These are phyloP conservation scores for Hipposideros larvatus DNA, from an alignment of 2,797 vertebrate genomes.

Conservation along the genomic window DNA sequence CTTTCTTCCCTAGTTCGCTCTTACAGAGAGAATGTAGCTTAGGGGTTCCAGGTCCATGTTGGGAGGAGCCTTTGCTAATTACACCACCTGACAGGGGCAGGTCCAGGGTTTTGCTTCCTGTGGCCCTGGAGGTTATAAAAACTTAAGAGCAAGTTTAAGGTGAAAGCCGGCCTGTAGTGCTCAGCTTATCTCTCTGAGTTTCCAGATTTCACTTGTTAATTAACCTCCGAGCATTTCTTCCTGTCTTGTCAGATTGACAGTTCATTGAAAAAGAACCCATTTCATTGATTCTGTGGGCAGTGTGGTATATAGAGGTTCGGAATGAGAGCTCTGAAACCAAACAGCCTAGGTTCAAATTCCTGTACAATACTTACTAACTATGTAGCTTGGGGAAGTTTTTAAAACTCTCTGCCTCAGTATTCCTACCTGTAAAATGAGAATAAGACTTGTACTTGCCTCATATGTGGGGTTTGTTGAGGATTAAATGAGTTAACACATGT, in stretches of 20 bases:
- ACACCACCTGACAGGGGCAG: constrained; percentile 15
- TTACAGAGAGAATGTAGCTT: neutral
- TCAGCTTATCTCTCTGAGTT: neutral
- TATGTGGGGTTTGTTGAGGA: neutral
- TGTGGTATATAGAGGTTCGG: neutral
- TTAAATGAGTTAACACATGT: neutral
- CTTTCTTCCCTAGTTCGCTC: neutral
- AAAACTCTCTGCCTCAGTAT: neutral
- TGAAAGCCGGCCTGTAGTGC: neutral
- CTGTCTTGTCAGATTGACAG: neutral
- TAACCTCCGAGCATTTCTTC: neutral
- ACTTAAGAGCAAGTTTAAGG: neutral
- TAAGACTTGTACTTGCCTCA: neutral
- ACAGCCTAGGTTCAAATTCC: neutral
- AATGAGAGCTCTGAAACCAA: constrained; percentile 5
- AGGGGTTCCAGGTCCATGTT: neutral
- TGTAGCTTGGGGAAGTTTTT: neutral
- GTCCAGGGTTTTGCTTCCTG: neutral
- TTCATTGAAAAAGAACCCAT: neutral
- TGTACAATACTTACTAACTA: neutral
- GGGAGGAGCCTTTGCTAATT: neutral
- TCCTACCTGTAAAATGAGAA: neutral
- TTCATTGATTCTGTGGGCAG: neutral
- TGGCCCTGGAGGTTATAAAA: constrained; percentile 52
- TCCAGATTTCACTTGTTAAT: neutral